Evolutionary conservation across 2,888 invertebrate species (phyloP).

Genomic region (Limnephilus rhombicus): DNA sequence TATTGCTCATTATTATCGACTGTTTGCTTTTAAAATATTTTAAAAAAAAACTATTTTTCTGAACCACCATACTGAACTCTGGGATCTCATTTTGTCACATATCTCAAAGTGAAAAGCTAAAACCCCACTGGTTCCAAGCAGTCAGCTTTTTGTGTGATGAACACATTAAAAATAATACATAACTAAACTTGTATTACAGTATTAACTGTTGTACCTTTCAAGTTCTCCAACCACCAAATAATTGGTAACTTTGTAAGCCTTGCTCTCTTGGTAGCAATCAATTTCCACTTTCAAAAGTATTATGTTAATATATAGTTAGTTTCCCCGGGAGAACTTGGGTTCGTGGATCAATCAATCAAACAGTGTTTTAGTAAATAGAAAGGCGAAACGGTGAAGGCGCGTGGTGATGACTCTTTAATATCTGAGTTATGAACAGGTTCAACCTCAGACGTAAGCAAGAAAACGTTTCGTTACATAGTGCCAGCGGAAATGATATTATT

Average conservation of each 20-base stretch:
- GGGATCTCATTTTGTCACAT: no score
- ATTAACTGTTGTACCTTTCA: not conserved
- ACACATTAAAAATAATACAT: no score
- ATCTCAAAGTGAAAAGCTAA: no score
- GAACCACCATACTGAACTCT: no score
- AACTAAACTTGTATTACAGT: not conserved
- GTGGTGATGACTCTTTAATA: not conserved
- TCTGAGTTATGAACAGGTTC: not conserved
- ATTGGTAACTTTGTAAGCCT: not conserved
- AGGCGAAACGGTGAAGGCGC: not conserved
- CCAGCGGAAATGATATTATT: not conserved
- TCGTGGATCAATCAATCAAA: not conserved
- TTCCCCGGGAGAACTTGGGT: not conserved
- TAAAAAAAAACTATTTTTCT: no score
- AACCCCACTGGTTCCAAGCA: no score
- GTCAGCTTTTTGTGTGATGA: no score
- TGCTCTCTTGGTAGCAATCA: not conserved
- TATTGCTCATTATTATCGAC: no score
- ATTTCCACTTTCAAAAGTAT: not conserved
- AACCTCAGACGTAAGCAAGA: not conserved
- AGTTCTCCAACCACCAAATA: not conserved
- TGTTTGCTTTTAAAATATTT: no score
- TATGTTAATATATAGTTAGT: not conserved
- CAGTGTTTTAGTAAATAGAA: not conserved
- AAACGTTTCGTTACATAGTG: not conserved